A percentile compares a stretch with the other conserved stretches of the same genome.
These are phyloP conservation scores for Chamaetylas fuelleborni DNA, from an alignment of 2,113 vertebrate genomes.

Conservation along the genomic window DNA sequence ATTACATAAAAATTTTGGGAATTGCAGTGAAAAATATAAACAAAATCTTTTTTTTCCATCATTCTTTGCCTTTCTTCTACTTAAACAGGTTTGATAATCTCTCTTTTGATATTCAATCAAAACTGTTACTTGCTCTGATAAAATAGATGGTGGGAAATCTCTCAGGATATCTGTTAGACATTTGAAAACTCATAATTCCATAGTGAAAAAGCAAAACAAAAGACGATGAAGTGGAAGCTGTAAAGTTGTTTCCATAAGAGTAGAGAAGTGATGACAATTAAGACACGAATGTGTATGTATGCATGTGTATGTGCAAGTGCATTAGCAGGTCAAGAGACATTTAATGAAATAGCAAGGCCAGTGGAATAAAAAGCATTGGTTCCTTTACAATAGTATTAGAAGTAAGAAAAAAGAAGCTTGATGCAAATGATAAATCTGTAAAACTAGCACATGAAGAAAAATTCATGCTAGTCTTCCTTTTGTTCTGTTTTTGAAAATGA, in stretches of 20 bases:
- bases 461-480: neutral
- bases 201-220: neutral
- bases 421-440: neutral
- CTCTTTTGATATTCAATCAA: neutral
- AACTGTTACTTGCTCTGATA: neutral
- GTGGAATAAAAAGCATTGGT: neutral
- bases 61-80: neutral
- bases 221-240: neutral
- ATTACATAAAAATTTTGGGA: neutral
- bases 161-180: neutral
- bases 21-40: neutral
- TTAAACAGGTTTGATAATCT: neutral
- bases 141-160: neutral
- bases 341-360: neutral
- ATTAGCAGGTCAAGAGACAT: neutral
- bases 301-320: fast-evolving
- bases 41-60: neutral
- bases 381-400: neutral
- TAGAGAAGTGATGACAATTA: neutral
- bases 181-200: neutral
- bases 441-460: neutral
- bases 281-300: neutral
- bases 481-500: neutral
- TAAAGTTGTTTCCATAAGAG: neutral
- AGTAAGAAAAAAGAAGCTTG: neutral